Conservation (phyloP, 2,888 invertebrate species). For the Amblyjoppa proteus region DNA sequence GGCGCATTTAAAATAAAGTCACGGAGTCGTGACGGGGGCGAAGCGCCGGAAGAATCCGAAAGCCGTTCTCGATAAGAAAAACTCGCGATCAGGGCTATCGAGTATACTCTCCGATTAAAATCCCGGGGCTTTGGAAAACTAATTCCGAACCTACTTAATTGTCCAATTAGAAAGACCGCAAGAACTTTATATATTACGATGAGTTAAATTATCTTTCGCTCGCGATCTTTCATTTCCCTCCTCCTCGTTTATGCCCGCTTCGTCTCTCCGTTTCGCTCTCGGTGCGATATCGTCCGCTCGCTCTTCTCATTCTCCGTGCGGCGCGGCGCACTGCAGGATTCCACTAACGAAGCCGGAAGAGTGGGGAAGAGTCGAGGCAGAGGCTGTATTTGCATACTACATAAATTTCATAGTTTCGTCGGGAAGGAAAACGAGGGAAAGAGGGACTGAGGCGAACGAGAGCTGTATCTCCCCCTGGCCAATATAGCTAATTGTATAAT, state of each 20-base stretch:
- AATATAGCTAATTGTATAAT: slow-evolving; percentile 61
- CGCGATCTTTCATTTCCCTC: slow-evolving; percentile 44
- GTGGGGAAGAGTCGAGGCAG: slow-evolving; percentile 26
- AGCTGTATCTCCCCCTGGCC: slow-evolving; percentile 21
- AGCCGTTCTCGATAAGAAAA: background rate
- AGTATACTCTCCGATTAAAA: slow-evolving; percentile 53
- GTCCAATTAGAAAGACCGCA: slow-evolving; percentile 64
- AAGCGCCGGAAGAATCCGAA: background rate
- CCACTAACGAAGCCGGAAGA: slow-evolving; percentile 29
- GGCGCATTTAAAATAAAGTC: no score
- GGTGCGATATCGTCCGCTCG: slow-evolving; percentile 29
- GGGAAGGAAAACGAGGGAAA: slow-evolving; percentile 45
- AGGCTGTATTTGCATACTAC: slow-evolving; percentile 64
- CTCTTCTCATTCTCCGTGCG: slow-evolving; percentile 25
- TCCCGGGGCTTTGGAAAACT: slow-evolving; percentile 58
- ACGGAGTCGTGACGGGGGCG: background rate
- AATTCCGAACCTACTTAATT: slow-evolving; percentile 66
- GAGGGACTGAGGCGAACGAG: background rate
- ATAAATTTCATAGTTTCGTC: slow-evolving; percentile 65
- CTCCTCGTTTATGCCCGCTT: slow-evolving; percentile 17
- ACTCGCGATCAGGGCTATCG: slow-evolving; percentile 12
- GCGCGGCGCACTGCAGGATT: background rate
- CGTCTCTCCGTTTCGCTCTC: slow-evolving; percentile 9
- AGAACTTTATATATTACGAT: slow-evolving; percentile 54
- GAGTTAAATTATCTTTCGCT: slow-evolving; percentile 62